Conservation (phyloP, 2,113 vertebrate genomes). For the Conger conger region DNA sequence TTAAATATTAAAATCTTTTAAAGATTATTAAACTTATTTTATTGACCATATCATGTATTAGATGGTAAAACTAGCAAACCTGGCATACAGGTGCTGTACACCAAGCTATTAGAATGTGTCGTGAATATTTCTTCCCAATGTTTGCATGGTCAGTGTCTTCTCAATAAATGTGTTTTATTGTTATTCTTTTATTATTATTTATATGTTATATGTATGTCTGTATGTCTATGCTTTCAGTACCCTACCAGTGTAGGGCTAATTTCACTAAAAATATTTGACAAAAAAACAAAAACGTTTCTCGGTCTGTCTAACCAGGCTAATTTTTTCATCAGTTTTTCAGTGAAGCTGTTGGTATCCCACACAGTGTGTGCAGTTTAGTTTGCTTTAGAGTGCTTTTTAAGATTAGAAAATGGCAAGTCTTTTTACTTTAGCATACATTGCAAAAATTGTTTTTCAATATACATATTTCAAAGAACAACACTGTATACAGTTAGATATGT, state of each 20-base stretch:
- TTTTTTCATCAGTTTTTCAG: not conserved
- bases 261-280: not conserved
- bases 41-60: slow-evolving; percentile 15
- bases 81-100: slow-evolving; percentile 17
- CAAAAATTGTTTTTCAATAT: not conserved
- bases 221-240: not conserved
- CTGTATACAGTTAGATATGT: not conserved
- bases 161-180: slow-evolving; percentile 66
- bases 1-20: not conserved
- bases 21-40: slow-evolving; percentile 13
- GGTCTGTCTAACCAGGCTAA: not conserved
- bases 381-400: not conserved
- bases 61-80: not conserved
- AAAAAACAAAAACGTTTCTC: not conserved
- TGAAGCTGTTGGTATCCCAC: not conserved
- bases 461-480: not conserved
- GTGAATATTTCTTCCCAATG: slow-evolving; percentile 23
- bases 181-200: slow-evolving; percentile 28
- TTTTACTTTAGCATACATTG: not conserved
- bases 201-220: slow-evolving; percentile 3
- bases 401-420: not conserved
- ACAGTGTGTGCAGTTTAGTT: not conserved
- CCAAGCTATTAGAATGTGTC: not conserved
- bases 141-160: slow-evolving; percentile 48
- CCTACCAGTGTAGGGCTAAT: not conserved